Percentiles rank a stretch among this genome's conserved stretches.
Evolutionary conservation across 1,140 invertebrate genomes (phyloP).

Genomic region (Pemphigus obesinymphae): DNA sequence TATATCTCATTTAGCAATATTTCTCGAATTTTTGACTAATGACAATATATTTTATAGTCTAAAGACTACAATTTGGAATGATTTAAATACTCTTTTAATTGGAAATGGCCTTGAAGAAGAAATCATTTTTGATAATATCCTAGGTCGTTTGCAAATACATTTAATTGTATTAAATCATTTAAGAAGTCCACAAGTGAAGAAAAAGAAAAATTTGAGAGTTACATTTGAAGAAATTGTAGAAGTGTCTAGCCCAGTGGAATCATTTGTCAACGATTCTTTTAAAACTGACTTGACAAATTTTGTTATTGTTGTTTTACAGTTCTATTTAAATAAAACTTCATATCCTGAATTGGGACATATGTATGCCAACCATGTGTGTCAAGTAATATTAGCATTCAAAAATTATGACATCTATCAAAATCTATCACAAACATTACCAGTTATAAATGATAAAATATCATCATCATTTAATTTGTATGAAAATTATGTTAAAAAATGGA

Average conservation of each 20-base stretch:
- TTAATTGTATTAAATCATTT: conserved; percentile 27
- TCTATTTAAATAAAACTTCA: conserved; percentile 29
- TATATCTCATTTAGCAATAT: conserved; percentile 24
- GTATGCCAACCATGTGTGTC: conserved; percentile 17
- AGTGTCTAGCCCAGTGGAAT: background rate
- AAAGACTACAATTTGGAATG: background rate
- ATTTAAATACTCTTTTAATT: conserved; percentile 18
- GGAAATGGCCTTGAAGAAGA: conserved; percentile 12
- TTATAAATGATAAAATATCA: background rate
- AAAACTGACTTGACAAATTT: conserved; percentile 7
- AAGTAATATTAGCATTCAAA: conserved; percentile 25
- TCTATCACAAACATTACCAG: background rate
- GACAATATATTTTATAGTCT: background rate
- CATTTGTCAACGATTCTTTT: background rate
- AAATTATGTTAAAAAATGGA: conserved; percentile 21
- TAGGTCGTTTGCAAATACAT: background rate
- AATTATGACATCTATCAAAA: background rate
- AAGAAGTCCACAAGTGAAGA: conserved; percentile 10
- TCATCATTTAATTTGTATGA: background rate
- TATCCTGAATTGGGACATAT: background rate
- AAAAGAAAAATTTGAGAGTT: conserved; percentile 27
- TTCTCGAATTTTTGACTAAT: conserved; percentile 11
- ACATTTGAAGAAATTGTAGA: conserved; percentile 24
- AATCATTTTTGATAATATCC: conserved; percentile 22
- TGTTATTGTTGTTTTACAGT: background rate